Conservation (phyloP, 2,113 vertebrate species). For the Lepisosteus oculatus region DNA sequence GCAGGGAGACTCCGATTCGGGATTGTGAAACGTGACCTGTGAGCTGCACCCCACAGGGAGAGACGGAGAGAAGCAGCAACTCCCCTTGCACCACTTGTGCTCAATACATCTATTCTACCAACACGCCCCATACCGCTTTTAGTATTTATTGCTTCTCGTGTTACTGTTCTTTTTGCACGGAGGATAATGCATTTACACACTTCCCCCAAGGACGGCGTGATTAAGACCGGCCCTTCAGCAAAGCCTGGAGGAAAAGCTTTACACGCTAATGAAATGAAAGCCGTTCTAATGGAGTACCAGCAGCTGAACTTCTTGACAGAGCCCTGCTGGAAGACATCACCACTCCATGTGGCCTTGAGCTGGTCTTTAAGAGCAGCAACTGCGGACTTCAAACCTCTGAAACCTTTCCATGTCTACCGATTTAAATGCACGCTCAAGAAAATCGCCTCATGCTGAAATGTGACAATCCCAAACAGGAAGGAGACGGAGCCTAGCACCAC, state of each 20-base stretch:
- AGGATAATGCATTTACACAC: not conserved
- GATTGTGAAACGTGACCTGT: not conserved
- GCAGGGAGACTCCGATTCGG: not conserved
- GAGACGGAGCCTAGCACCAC: too few species aligned
- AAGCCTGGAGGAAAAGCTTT: not conserved
- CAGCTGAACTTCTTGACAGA: not conserved
- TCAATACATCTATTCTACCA: not conserved
- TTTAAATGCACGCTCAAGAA: too few species aligned
- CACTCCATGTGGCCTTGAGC: too few species aligned
- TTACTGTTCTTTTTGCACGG: not conserved
- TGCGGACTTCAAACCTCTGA: too few species aligned
- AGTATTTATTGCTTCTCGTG: not conserved
- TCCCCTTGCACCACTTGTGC: not conserved
- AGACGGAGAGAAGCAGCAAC: not conserved
- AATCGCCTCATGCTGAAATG: too few species aligned
- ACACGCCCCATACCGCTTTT: not conserved
- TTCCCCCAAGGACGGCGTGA: not conserved
- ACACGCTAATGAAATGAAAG: conserved; percentile 8
- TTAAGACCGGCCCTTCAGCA: not conserved
- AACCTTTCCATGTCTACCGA: too few species aligned
- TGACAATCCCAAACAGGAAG: too few species aligned
- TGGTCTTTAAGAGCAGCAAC: too few species aligned
- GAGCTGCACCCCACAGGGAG: not conserved
- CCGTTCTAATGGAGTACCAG: too few species aligned
- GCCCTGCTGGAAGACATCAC: not conserved